phyloP scores from a whole-genome alignment of 2,113 vertebrate genomes.

The Gadus chalcogrammus region DNA sequence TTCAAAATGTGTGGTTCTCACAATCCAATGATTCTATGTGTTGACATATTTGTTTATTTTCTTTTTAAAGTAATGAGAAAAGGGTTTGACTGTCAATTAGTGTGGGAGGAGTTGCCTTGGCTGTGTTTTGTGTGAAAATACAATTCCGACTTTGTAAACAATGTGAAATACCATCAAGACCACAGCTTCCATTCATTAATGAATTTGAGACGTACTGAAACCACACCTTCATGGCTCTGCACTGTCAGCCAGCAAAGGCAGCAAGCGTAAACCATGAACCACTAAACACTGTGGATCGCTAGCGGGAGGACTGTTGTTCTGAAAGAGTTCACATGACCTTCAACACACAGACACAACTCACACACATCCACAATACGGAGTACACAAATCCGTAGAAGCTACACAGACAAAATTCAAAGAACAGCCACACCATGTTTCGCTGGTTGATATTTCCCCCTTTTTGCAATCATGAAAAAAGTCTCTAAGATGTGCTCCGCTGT shows the following conservation, averaged over 20 bases:
- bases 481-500: too few species aligned
- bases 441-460: too few species aligned
- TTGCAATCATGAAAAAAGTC: too few species aligned
- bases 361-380: not conserved
- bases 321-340: not conserved
- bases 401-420: not conserved
- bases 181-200: constrained; percentile 39
- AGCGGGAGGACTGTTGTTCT: constrained; percentile 1
- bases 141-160: constrained; percentile 32
- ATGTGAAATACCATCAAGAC: constrained; percentile 57
- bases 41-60: not conserved
- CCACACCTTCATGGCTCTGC: constrained; percentile 42
- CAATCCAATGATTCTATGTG: constrained; percentile 25
- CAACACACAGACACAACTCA: not conserved
- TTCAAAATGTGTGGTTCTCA: constrained; percentile 31
- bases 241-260: constrained; percentile 38
- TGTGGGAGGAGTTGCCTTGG: constrained; percentile 15
- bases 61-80: not conserved
- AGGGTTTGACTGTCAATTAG: constrained; percentile 19
- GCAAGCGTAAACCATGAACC: constrained; percentile 16
- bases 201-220: constrained; percentile 33
- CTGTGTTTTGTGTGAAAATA: constrained; percentile 44
- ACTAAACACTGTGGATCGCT: not conserved
- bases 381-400: constrained; percentile 15
- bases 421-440: too few species aligned